Percentiles rank a stretch among this genome's conserved stretches.
phyloP scores from a whole-genome alignment of 2,113 vertebrate species.

The Prochilodus magdalenae region DNA sequence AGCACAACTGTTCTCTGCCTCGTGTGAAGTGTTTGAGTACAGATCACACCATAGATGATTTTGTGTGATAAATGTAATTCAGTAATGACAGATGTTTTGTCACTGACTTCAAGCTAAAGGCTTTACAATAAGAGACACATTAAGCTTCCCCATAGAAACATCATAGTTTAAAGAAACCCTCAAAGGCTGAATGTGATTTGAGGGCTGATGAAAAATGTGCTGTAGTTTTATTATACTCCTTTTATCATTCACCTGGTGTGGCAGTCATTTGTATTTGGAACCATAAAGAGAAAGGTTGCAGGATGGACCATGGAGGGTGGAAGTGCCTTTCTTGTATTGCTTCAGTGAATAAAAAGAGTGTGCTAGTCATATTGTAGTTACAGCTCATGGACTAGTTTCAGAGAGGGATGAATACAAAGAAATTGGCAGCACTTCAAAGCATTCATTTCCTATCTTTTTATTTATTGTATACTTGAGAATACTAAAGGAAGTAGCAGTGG shows the following conservation, averaged over 20 bases:
- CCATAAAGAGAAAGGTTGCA: background rate
- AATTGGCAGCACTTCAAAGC: background rate
- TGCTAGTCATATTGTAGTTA: background rate
- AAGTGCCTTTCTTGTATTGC: background rate
- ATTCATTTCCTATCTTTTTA: background rate
- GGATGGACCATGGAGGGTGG: background rate
- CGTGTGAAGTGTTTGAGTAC: constrained; percentile 25
- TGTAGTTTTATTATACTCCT: constrained; percentile 6
- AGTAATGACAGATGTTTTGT: constrained; percentile 38
- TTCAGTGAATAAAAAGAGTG: background rate
- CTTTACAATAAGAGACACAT: constrained; percentile 23
- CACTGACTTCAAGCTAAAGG: constrained; percentile 42
- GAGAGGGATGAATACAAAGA: background rate
- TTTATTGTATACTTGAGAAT: background rate
- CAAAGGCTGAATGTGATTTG: background rate
- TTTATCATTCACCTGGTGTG: background rate
- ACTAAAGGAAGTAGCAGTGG: constrained; percentile 13
- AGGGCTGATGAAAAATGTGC: background rate
- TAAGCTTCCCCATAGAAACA: constrained; percentile 23
- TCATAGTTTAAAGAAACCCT: constrained; percentile 34
- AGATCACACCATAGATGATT: constrained; percentile 39
- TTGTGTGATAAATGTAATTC: constrained; percentile 49
- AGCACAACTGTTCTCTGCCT: constrained; percentile 23
- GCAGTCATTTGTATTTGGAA: background rate
- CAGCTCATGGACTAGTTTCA: background rate